phyloP scores from a whole-genome alignment of 2,113 vertebrate genomes.

The Andinoacara biseriatus region DNA sequence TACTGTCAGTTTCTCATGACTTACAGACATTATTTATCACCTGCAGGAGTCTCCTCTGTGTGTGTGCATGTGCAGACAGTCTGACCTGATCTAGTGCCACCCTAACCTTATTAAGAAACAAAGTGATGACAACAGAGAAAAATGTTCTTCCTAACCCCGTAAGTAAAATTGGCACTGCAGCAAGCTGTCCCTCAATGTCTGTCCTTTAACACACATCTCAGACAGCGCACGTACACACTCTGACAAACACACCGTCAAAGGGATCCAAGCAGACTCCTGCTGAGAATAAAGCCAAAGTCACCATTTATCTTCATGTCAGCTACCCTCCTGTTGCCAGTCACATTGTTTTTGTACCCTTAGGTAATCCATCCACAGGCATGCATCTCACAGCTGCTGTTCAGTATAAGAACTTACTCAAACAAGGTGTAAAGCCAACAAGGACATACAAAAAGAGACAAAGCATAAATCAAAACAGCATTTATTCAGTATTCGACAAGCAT shows the following conservation, averaged over 20 bases:
- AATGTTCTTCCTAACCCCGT: constrained; percentile 39
- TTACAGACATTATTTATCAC: constrained; percentile 75
- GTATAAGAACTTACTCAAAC: background rate
- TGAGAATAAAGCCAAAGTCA: constrained; percentile 32
- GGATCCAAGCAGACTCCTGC: constrained; percentile 11
- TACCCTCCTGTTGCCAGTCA: constrained; percentile 11
- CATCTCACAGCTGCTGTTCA: background rate
- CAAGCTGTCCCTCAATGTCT: constrained; percentile 21
- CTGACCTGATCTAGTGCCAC: constrained; percentile 61
- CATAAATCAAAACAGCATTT: constrained; percentile 19
- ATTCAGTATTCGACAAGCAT: constrained; percentile 3
- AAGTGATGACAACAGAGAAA: constrained; percentile 63
- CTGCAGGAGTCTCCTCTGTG: constrained; percentile 54
- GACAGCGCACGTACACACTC: background rate
- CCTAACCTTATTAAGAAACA: constrained; percentile 70
- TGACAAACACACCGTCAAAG: constrained; percentile 16
- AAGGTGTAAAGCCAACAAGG: background rate
- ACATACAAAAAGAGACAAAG: constrained; percentile 5
- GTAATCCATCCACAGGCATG: constrained; percentile 25
- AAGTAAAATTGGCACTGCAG: constrained; percentile 38
- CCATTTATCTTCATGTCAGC: constrained; percentile 36
- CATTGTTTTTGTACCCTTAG: constrained; percentile 32
- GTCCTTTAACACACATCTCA: constrained; percentile 26
- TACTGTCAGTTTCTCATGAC: constrained; percentile 53
- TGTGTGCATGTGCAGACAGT: constrained; percentile 23